These are phyloP conservation scores for Scortum barcoo DNA, from an alignment of 2,113 vertebrate species.

Conservation along the genomic window DNA sequence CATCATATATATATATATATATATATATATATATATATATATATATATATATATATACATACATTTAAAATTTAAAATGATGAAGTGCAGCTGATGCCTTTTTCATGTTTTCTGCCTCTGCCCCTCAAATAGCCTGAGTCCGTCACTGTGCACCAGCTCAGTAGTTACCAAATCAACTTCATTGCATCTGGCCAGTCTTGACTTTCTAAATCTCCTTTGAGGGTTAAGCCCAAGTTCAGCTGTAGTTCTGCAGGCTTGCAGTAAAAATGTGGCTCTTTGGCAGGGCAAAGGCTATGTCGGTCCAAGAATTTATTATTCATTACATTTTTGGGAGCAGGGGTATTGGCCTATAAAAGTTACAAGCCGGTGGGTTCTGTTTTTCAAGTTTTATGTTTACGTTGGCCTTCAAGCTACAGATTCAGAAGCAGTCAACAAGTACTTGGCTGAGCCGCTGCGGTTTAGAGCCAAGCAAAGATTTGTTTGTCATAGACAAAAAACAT, in stretches of 20 bases:
- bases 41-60: too few relatives aligned
- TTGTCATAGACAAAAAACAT: conserved; percentile 43
- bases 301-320: conserved; percentile 23
- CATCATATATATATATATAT: too few relatives aligned
- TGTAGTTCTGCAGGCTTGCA: not conserved
- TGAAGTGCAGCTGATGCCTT: too few relatives aligned
- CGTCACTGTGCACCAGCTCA: not conserved
- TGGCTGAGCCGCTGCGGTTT: not conserved
- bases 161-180: not conserved
- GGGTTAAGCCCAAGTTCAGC: not conserved
- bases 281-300: not conserved
- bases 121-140: too few relatives aligned
- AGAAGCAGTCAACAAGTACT: conserved; percentile 36
- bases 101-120: too few relatives aligned
- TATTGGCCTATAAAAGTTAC: conserved; percentile 14
- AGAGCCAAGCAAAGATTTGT: conserved; percentile 65
- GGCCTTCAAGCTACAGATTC: conserved; percentile 31
- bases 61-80: too few relatives aligned
- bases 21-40: too few relatives aligned
- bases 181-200: not conserved
- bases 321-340: not conserved
- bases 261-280: not conserved
- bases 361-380: conserved; percentile 15
- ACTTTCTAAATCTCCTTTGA: not conserved
- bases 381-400: conserved; percentile 24